Base-by-base conservation (phyloP, 1,140 invertebrate species). In the Hormaphis cornu region DNA sequence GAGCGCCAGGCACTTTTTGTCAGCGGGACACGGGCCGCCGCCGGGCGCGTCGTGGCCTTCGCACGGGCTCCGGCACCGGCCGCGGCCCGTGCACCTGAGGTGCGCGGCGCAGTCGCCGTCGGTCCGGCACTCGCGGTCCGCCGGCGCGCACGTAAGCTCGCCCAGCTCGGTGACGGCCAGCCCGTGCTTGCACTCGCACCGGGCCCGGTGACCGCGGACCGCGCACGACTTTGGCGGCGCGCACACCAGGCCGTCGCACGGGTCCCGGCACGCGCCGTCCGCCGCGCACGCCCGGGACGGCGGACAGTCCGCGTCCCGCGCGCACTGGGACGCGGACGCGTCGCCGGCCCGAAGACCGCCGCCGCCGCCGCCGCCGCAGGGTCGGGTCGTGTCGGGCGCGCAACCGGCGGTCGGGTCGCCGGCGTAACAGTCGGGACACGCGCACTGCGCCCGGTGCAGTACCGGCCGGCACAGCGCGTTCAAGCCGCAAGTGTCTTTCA, bases 121-220 rank as follows among this genome's bases (percentile, higher is more conserved):
- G 71, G 82, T 82, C 40, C 84, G 82, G 79, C 93, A 96, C 78
- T 89, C 89, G 33, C 83, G 81, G 69, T 84, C 82, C 75, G 89
- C 87, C 1, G 87, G 87, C 14, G 88, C 89, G 77, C 91, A 94
- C 12, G 86, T 86, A 69, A 93, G 80, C 76, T 92, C 91, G 9
- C 90, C 89, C 72, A 82, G 80, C 75, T 91, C 89, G 76, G 89
- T 93, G 16, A 94, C 84, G 40, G 89, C 85, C 75, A 93, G 93
- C 24, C 91, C 90, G 74, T 86, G 84, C 75, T 91, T 90, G 80
- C 93, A 96, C 20, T 93, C 88, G 79, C 93, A 95, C 70, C 88
- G 84, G 0, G 91, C 86, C 73, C 83, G 82, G 76, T 95, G 92
- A 74, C 88, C 86, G 72, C 88, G 85, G 40, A 93, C 90, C 81